These are phyloP conservation scores for Sycobia sp. DNA, from an alignment of 1,140 invertebrate genomes.

Conservation along the genomic window DNA sequence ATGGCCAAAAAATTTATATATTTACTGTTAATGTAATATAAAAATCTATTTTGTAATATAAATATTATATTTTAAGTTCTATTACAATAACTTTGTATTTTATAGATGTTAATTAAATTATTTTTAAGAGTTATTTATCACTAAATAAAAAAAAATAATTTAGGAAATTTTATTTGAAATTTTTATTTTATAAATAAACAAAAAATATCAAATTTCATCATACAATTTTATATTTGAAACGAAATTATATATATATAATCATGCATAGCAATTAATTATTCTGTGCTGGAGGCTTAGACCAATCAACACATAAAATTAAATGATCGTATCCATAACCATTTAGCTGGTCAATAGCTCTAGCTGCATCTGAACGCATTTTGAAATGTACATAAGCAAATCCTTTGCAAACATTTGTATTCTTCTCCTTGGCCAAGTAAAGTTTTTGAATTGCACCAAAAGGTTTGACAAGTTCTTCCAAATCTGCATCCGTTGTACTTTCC, in stretches of 20 bases:
- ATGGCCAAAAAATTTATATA: no score
- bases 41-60: not conserved
- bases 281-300: constrained; percentile 85
- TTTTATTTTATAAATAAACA: constrained; percentile 6
- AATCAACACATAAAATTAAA: constrained; percentile 97
- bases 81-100: not conserved
- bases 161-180: constrained; percentile 7
- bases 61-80: constrained; percentile 1
- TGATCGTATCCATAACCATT: constrained; percentile 98
- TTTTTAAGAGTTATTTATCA: constrained; percentile 3
- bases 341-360: constrained; percentile 85
- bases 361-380: constrained; percentile 85
- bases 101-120: no score
- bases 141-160: constrained; percentile 8
- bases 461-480: constrained; percentile 94
- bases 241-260: not conserved
- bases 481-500: constrained; percentile 92
- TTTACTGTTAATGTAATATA: not conserved
- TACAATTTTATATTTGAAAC: not conserved
- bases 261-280: constrained; percentile 50
- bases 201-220: constrained; percentile 3
- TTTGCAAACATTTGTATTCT: constrained; percentile 80
- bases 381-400: constrained; percentile 98
- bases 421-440: constrained; percentile 88
- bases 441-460: constrained; percentile 87